Evolutionary conservation across 1,140 invertebrate genomes (phyloP).

Genomic region (Drosophila bipectinata): DNA sequence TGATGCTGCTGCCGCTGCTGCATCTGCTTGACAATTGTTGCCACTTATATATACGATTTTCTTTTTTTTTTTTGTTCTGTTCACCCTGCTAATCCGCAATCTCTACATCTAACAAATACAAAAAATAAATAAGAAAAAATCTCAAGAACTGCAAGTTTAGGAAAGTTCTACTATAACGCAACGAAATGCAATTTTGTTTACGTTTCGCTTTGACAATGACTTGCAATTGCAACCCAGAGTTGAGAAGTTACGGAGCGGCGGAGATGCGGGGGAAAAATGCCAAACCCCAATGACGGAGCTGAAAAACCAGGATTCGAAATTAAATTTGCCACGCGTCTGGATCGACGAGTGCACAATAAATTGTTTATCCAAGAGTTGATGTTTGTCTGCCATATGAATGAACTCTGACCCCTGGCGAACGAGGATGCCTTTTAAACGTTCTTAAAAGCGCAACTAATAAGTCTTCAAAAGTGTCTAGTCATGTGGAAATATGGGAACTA

Average conservation of each 20-base stretch:
- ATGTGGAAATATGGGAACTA: conserved; percentile 50
- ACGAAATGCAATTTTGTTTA: conserved; percentile 49
- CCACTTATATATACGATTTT: conserved; percentile 47
- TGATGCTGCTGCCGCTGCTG: conserved; percentile 41
- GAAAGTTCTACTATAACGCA: background rate
- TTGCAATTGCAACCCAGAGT: conserved; percentile 9
- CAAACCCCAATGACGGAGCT: conserved; percentile 45
- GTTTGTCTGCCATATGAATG: conserved; percentile 29
- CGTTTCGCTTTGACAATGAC: conserved; percentile 49
- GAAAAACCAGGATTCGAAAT: conserved; percentile 45
- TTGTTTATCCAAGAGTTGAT: conserved; percentile 29
- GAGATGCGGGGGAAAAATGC: conserved; percentile 1
- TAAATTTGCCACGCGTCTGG: conserved; percentile 44
- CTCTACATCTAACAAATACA: conserved; percentile 8
- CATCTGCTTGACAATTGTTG: conserved; percentile 68
- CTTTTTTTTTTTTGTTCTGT: conserved; percentile 21
- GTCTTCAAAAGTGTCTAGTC: conserved; percentile 55
- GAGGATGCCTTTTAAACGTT: conserved; percentile 26
- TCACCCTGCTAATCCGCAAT: conserved; percentile 37
- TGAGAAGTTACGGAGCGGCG: background rate
- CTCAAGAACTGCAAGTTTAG: background rate
- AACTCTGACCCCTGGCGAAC: conserved; percentile 29
- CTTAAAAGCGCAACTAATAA: conserved; percentile 75
- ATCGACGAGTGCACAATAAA: conserved; percentile 19
- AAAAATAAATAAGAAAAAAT: conserved; percentile 2